Percentiles rank a stretch among this genome's conserved stretches.
These are phyloP conservation scores for Tragelaphus buxtoni DNA, from an alignment of 2,113 vertebrate genomes.

Conservation along the genomic window DNA sequence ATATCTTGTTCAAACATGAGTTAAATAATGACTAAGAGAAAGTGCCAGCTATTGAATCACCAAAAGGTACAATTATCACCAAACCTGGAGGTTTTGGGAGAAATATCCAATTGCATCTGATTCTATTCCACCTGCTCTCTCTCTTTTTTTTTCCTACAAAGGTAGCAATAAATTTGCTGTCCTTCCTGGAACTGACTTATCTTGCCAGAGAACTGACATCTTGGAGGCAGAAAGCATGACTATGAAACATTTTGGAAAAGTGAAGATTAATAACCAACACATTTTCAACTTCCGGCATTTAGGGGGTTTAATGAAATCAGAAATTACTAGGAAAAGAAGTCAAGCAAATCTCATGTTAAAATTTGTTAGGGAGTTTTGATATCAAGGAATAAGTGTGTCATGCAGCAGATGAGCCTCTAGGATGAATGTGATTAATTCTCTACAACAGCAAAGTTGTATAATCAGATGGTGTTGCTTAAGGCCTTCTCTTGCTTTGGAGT, in stretches of 20 bases:
- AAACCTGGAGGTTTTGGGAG: neutral
- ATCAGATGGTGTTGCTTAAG: conserved; percentile 13
- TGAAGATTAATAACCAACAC: conserved; percentile 12
- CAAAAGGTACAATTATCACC: conserved; percentile 34
- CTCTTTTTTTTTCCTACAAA: neutral
- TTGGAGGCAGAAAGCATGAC: neutral
- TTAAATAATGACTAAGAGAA: conserved; percentile 59
- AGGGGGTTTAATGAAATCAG: neutral
- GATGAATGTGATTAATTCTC: conserved; percentile 26
- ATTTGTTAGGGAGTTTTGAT: neutral
- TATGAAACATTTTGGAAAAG: conserved; percentile 9
- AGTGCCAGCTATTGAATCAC: conserved; percentile 22
- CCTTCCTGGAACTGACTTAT: neutral
- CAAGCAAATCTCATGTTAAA: neutral
- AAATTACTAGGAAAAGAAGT: conserved; percentile 34
- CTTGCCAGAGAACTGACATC: neutral
- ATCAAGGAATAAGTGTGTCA: neutral
- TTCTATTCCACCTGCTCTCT: neutral
- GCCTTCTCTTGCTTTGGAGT: neutral
- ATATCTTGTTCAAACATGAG: conserved; percentile 38
- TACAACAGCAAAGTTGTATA: neutral
- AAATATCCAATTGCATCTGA: neutral
- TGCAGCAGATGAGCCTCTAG: neutral
- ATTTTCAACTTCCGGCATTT: neutral
- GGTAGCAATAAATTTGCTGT: conserved; percentile 3